Evolutionary conservation across 2,888 invertebrate species (phyloP).

Genomic region (Scaptomyza tumidula): DNA sequence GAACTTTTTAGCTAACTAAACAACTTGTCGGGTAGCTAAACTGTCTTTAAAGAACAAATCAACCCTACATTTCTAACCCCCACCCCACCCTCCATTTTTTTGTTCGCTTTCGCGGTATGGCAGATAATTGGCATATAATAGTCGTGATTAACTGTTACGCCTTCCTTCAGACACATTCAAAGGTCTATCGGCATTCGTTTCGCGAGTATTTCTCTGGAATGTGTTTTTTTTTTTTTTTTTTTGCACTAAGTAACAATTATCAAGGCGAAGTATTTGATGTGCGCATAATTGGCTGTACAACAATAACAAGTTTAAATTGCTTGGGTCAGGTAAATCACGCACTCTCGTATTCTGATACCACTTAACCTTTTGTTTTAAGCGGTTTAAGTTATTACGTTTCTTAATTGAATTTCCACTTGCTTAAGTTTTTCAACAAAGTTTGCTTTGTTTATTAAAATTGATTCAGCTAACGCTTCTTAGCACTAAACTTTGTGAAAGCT

Average conservation of each 20-base stretch:
- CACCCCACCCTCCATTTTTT: not conserved
- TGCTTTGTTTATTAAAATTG: too few relatives aligned
- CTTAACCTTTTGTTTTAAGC: too few relatives aligned
- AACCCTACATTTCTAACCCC: not conserved
- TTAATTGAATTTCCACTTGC: not conserved
- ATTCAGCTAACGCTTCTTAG: too few relatives aligned
- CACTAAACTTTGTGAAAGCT: too few relatives aligned
- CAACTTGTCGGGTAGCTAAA: constrained; percentile 50
- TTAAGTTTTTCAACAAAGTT: too few relatives aligned
- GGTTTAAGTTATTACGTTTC: not conserved
- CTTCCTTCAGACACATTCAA: too few relatives aligned
- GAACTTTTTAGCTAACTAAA: constrained; percentile 54
- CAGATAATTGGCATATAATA: constrained; percentile 9
- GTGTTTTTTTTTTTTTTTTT: not conserved
- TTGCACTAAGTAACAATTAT: not conserved
- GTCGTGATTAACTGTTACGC: not conserved
- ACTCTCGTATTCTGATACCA: too few relatives aligned
- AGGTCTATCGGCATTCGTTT: too few relatives aligned
- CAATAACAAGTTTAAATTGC: constrained; percentile 10
- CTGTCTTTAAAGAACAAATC: constrained; percentile 36
- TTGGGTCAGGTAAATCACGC: constrained; percentile 9
- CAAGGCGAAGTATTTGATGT: constrained; percentile 64
- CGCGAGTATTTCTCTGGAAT: too few relatives aligned
- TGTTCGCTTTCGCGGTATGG: not conserved
- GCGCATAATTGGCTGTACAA: constrained; percentile 59